These are phyloP conservation scores for Cuniculus paca DNA, from an alignment of 2,797 vertebrate species.

Conservation along the genomic window DNA sequence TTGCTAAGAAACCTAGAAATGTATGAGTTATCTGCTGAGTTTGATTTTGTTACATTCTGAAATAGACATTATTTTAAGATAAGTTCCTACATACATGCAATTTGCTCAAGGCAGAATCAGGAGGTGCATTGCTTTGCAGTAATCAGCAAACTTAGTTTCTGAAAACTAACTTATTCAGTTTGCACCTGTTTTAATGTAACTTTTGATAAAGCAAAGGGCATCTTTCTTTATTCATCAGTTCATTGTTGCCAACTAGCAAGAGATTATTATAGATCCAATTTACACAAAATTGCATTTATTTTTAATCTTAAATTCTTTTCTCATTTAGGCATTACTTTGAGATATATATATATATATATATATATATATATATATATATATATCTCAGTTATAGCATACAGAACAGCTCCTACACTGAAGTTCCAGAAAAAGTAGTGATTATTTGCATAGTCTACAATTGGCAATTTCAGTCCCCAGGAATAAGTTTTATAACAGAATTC, in stretches of 20 bases:
- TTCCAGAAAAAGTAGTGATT: background rate
- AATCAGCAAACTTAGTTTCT: slow-evolving; percentile 18
- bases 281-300: slow-evolving; percentile 58
- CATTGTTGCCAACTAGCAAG: slow-evolving; percentile 42
- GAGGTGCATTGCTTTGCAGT: background rate
- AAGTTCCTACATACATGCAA: background rate
- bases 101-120: background rate
- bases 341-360: no score
- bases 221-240: background rate
- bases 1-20: slow-evolving; percentile 17
- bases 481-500: slow-evolving; percentile 56
- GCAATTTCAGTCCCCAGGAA: slow-evolving; percentile 8
- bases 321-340: background rate
- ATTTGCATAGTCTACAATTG: background rate
- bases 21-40: slow-evolving; percentile 5
- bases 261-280: slow-evolving; percentile 7
- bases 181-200: background rate
- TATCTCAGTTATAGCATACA: background rate
- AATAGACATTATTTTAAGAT: slow-evolving; percentile 34
- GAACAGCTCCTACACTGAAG: background rate
- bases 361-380: background rate
- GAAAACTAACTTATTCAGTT: background rate
- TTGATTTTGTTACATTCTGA: slow-evolving; percentile 24
- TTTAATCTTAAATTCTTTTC: slow-evolving; percentile 1
- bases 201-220: background rate